These are phyloP conservation scores for Desmodus rotundus DNA, from an alignment of 2,113 vertebrate species.

Conservation along the genomic window DNA sequence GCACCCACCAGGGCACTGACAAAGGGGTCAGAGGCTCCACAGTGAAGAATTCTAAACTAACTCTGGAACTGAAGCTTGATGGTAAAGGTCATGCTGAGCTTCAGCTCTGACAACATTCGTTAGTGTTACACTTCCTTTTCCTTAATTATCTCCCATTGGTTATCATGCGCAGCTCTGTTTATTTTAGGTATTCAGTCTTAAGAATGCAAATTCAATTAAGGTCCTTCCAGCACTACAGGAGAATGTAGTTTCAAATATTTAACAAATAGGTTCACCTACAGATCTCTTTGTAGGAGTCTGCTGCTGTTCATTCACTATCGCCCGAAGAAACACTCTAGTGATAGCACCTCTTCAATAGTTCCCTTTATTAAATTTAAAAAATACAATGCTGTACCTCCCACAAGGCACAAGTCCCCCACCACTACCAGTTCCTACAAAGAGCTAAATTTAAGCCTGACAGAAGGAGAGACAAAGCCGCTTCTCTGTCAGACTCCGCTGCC, in stretches of 20 bases:
- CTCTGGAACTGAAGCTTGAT: constrained; percentile 3
- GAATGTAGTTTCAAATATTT: not conserved
- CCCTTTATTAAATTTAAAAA: not conserved
- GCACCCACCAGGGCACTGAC: not conserved
- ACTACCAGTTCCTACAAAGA: not conserved
- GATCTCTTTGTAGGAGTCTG: not conserved
- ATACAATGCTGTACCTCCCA: not conserved
- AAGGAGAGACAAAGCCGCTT: not conserved
- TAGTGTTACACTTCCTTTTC: not conserved
- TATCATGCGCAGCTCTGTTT: not conserved
- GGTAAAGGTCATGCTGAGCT: not conserved
- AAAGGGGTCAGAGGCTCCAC: constrained; percentile 3
- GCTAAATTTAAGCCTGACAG: not conserved
- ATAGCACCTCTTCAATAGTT: not conserved
- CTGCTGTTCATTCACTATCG: not conserved
- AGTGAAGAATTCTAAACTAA: constrained; percentile 52
- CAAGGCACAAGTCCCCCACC: not conserved
- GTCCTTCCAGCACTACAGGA: not conserved
- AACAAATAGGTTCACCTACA: not conserved
- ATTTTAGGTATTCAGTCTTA: not conserved
- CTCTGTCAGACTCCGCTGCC: not conserved
- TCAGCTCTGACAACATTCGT: not conserved
- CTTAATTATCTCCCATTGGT: not conserved
- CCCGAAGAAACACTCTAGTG: not conserved
- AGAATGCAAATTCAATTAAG: not conserved